Evolutionary conservation across 1,140 invertebrate species (phyloP), one percentile per base, ranked within the genome.

Genomic region (Cotesia chilonis): DNA sequence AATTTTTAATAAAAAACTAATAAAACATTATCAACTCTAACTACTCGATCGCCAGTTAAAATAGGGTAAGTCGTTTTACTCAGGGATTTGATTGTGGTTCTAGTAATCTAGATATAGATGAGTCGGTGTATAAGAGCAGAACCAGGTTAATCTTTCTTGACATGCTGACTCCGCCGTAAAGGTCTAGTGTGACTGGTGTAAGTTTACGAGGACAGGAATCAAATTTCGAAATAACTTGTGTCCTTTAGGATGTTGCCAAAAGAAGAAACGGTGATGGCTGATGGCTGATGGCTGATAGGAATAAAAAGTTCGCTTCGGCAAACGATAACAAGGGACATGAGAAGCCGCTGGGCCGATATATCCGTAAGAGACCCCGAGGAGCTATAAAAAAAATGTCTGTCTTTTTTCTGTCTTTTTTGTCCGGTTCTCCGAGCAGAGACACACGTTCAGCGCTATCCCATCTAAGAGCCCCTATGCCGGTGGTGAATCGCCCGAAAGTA

Each of bases 111-210:
- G 28, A 28, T 28, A 1, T 28, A 28, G 28, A 28, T 28, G 28
- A 10, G 41, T 47, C 3, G 0, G 5, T 20, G 17, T 1, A 6
- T 28, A 28, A 20, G 17, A 28, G 17, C 17, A 20, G 17, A 28
- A 6, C 17, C n/a, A 57, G 54, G 12, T 60, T 60, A 60, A 60
- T 60, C 28, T 60, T 60, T 28, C 28, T 60, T 60, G 57, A 60
- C 57, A 60, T 60, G 57, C 57, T 60, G 57, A 60, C 57, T 60
- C 17, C 4, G 57, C 35, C 28, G 57, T 60, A 60, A 60, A 9
- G 57, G 57, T 35, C 9, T 12, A 28, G 28, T 6, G 28, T 28
- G 17, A 28, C 9, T 60, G 3, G 9, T 28, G 9, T 35, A 28
- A 28, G 28, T 28, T 28, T 28, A 28, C 28, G 28, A 28, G 28